Evolutionary conservation across 37 sponge, comb jelly and placozoan species (phyloP), one percentile per base, ranked within the genome.

Genomic region (Lycopodina hypogea): DNA sequence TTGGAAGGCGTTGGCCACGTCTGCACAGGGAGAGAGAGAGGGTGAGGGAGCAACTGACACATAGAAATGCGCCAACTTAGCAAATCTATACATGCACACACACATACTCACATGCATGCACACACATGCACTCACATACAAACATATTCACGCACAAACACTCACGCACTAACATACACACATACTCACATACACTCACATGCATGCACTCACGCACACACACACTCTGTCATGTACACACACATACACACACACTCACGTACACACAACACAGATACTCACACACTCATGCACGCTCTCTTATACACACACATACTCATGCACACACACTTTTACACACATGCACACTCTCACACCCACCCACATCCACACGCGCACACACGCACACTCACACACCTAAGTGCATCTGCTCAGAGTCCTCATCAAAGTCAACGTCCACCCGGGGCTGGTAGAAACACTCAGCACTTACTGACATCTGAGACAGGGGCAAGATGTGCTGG

Each of bases 1-100:
- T 39, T 93, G 94, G 63, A 93, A 93, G 6, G 94, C 94, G 68
- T 81, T 80, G 14, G 81, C 81, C 26, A 77, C 58, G 39, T 84
- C 93, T 92, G 45, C 30, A 60, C 42, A 21, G 56, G 48, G 56
- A 26, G 34, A 78, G 21, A 52, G 29, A n/a, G 60, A n/a, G 7
- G 24, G 51, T 22, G 24, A 71, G 15, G 28, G 17, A 68, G 15
- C 41, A 11, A 38, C 26, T n/a, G 55, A 50, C 15, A n/a, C 6
- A 72, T n/a, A n/a, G n/a, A n/a, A n/a, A n/a, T n/a, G n/a, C n/a
- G n/a, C n/a, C n/a, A n/a, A n/a, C n/a, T 63, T 63, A n/a, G n/a
- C n/a, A n/a, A n/a, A n/a, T n/a, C n/a, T n/a, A n/a, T n/a, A n/a
- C n/a, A n/a, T n/a, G n/a, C n/a, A n/a, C n/a, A n/a, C n/a, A n/a